Evolutionary conservation across 2,888 invertebrate genomes (phyloP).

Genomic region (Aphelenchoides bicaudatus): DNA sequence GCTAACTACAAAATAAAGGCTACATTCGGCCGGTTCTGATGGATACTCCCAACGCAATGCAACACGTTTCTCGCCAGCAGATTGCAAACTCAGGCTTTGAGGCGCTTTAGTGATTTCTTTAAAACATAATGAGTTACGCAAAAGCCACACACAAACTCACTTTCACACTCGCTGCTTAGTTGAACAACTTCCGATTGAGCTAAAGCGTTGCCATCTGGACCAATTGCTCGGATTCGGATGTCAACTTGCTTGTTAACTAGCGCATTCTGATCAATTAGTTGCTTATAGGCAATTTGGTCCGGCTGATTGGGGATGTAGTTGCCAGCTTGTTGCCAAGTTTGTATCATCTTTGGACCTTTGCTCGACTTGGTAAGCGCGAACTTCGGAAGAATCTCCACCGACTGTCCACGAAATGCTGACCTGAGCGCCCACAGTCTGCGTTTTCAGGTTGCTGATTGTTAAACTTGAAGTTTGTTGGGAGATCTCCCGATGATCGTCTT

Average conservation of each 20-base stretch:
- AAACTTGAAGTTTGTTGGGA: not conserved
- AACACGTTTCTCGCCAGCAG: constrained; percentile 19
- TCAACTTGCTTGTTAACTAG: constrained; percentile 23
- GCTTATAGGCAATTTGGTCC: constrained; percentile 18
- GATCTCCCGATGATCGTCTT: not conserved
- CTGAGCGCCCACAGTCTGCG: constrained; percentile 45
- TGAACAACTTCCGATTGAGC: constrained; percentile 17
- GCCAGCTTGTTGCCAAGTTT: constrained; percentile 29
- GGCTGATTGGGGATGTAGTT: constrained; percentile 24
- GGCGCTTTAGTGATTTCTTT: constrained; percentile 28
- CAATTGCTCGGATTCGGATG: constrained; percentile 28
- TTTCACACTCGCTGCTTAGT: not conserved
- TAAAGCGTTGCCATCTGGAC: constrained; percentile 27
- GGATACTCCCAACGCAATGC: constrained; percentile 42
- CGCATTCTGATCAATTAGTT: constrained; percentile 21
- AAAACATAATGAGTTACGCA: no score
- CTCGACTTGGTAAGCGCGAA: constrained; percentile 50
- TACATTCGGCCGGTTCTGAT: constrained; percentile 41
- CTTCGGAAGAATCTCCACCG: constrained; percentile 40
- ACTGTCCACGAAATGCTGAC: constrained; percentile 50
- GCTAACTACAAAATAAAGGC: constrained; percentile 52
- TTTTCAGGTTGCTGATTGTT: constrained; percentile 14
- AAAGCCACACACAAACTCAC: no score
- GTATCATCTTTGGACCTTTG: constrained; percentile 21
- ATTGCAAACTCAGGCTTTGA: constrained; percentile 25